Percentiles rank a stretch among this genome's conserved stretches.
phyloP scores from a whole-genome alignment of 2,797 vertebrate species.

The Champsocephalus gunnari region DNA sequence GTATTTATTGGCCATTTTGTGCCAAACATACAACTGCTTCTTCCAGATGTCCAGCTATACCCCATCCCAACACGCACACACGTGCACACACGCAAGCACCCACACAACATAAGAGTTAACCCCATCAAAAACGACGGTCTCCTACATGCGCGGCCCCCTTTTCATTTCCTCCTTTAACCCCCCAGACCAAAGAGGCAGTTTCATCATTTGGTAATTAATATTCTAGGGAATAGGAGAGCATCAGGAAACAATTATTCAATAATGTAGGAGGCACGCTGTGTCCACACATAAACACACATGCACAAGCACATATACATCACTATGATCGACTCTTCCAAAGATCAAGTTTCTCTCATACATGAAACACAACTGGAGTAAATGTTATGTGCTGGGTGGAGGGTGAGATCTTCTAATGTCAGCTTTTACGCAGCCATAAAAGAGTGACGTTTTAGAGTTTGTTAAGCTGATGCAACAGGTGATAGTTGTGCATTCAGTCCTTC shows the following conservation, averaged over 20 bases:
- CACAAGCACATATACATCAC: conserved; percentile 57
- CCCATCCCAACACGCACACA: conserved; percentile 20
- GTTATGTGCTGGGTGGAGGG: conserved; percentile 8
- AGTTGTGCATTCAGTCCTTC: not conserved
- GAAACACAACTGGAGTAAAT: conserved; percentile 37
- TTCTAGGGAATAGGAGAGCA: conserved; percentile 74
- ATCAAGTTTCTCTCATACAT: conserved; percentile 58
- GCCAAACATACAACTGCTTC: conserved; percentile 16
- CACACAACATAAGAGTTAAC: conserved; percentile 66
- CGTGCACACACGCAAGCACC: conserved; percentile 27
- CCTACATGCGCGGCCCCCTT: conserved; percentile 53
- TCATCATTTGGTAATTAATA: conserved; percentile 85
- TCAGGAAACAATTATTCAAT: conserved; percentile 87
- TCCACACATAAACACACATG: conserved; percentile 51
- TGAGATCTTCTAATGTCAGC: not conserved
- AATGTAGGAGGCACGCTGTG: conserved; percentile 68
- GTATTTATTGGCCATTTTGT: conserved; percentile 41
- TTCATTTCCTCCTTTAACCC: conserved; percentile 74
- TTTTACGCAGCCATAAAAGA: not conserved
- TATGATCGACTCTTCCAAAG: conserved; percentile 41
- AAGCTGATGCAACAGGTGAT: not conserved
- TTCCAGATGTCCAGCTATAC: conserved; percentile 18
- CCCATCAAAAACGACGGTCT: conserved; percentile 68
- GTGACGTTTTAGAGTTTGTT: not conserved
- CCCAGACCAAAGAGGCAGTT: conserved; percentile 67